Evolutionary conservation across 2,797 vertebrate species (phyloP), one percentile per base, ranked within the genome.

Genomic region (Chaenodraco wilsoni): DNA sequence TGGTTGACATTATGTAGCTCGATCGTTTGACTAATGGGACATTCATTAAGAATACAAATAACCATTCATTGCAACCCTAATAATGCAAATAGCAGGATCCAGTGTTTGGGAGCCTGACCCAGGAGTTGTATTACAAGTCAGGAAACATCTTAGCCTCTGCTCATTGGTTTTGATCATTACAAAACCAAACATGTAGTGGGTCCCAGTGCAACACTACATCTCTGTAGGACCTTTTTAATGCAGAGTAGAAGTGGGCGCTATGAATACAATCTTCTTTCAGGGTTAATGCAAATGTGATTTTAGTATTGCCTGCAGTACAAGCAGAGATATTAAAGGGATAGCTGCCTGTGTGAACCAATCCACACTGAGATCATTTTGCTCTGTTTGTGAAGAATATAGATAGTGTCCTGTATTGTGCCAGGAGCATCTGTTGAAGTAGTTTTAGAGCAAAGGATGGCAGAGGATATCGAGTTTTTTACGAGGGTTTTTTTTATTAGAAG

Each of bases 401-500:
- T 37, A 2, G 27, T 21, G 48, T 48, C 3, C 11, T 43, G 65
- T 41, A 9, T 17, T 52, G 65, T 4, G 49, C 19, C 45, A 23
- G 23, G 15, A 50, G 10, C 5, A 23, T 59, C 33, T 31, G 12
- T 16, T 52, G 2, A 17, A 45, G 19, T 1, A 49, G 15, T 33
- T 37, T 59, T 5, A 55, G n/a, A 13, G n/a, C 49, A 54, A 54
- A 7, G 7, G 5, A 45, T 16, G n/a, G 33, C 52, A 52, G 12
- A 6, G 41, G 4, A 11, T 46, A 40, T 33, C 12, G 0, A 4
- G 62, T 62, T 74, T 4, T 52, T 44, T 41, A 7, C 17, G n/a
- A 58, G 17, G 46, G 5, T 44, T 0, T 46, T 40, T 70, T 51
- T 62, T 17, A 13, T 55, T 58, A 68, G 14, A 57, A 73, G 27